Base-by-base conservation (phyloP, 37 sponge, comb jelly and placozoan species). In the Haliclona indistincta region DNA sequence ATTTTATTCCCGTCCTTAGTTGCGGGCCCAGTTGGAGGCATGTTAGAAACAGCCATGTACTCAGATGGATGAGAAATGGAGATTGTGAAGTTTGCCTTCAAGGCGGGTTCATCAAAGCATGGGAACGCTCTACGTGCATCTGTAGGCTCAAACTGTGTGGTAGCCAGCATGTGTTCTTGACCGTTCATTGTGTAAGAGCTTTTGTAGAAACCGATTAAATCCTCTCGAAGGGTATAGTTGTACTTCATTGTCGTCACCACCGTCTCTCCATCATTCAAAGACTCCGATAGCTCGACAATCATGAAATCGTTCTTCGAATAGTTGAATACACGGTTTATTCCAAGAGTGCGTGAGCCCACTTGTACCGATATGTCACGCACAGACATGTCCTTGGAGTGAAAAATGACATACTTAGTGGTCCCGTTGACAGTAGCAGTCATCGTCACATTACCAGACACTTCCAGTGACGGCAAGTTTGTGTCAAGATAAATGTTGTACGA, bases 111-210 rank as follows among this genome's bases (percentile, higher is more conserved):
- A 53, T 97, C 99, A 68, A 97, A 97, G 70, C 99, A 97, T 25
- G 95, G 99, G 56, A 97, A 97, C 25, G 99, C 99, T 53, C 40
- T 77, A 8, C 99, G 69, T n/a, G 99, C 99, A 77, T 83, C 84
- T 11, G 95, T 95, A 8, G 99, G 81, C 41, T 97, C 99, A 75
- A 97, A 94, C 83, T 97, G 95, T 13, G 99, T 97, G 30, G 93
- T 92, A 3, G 92, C 97, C 10, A 93, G 51, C 28, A 54, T 68
- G 0, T 62, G 64, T 40, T n/a, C 74, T 8, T 72, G 38, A 30
- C 89, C 92, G 36, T 38, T 29, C 10, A 55, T 37, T 29, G n/a
- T 51, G 61, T 90, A 95, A 0, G 82, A 74, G 71, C 96, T 95
- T 36, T 62, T 76, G 73, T 91, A 95, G 70, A 95, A 95, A 4